A percentile compares a stretch with the other conserved stretches of the same genome.
phyloP scores from a whole-genome alignment of 2,888 invertebrate genomes.

The Philhelius pedissequus region DNA sequence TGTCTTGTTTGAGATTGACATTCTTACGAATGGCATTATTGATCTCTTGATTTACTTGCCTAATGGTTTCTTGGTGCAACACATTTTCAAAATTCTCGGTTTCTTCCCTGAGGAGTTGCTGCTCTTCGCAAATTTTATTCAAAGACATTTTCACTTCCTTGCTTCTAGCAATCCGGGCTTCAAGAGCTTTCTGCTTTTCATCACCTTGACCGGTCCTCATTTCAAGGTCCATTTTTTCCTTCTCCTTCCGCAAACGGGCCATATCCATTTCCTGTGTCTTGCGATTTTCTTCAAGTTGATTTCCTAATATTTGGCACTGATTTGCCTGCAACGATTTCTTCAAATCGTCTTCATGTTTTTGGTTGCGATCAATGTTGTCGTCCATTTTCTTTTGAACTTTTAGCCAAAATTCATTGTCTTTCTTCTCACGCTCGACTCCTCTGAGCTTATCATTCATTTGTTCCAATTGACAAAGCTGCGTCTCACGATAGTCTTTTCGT shows the following conservation, averaged over 20 bases:
- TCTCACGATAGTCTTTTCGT: conserved; percentile 71
- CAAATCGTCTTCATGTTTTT: conserved; percentile 69
- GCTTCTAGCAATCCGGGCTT: conserved; percentile 70
- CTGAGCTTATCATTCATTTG: conserved; percentile 75
- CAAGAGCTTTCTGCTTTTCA: conserved; percentile 70
- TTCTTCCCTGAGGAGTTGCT: conserved; percentile 70
- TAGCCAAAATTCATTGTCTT: conserved; percentile 72
- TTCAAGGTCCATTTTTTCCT: conserved; percentile 7
- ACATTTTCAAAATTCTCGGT: conserved; percentile 70
- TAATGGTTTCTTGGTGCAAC: conserved; percentile 71
- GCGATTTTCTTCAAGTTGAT: conserved; percentile 70
- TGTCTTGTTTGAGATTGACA: conserved; percentile 70
- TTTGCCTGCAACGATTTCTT: conserved; percentile 70
- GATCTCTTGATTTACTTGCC: conserved; percentile 71
- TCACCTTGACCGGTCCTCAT: conserved; percentile 67
- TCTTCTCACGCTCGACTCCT: conserved; percentile 69
- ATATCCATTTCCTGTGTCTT: conserved; percentile 54
- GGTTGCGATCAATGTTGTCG: conserved; percentile 68
- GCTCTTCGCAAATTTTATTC: conserved; percentile 69
- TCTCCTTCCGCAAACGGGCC: not conserved
- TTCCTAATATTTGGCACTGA: conserved; percentile 66
- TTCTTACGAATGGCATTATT: conserved; percentile 62
- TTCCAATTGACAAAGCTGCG: conserved; percentile 73
- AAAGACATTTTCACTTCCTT: conserved; percentile 17
- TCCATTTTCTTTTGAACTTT: conserved; percentile 71